Conservation (phyloP, 2,888 invertebrate genomes). For the Temnothorax ravouxi region DNA sequence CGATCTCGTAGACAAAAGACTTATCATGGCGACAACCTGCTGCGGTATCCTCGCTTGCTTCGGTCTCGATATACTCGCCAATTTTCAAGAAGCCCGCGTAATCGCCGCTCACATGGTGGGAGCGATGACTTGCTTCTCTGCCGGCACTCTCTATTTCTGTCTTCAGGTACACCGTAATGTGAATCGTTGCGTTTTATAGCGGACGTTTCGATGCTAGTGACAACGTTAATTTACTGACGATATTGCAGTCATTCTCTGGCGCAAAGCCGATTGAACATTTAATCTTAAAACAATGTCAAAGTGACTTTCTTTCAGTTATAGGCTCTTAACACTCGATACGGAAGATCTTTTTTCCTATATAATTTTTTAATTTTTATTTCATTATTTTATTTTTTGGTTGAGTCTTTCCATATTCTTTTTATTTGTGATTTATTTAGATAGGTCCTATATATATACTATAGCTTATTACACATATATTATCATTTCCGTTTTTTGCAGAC, state of each 20-base stretch:
- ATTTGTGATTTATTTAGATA: neutral
- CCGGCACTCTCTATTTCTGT: constrained; percentile 88
- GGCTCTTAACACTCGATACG: neutral
- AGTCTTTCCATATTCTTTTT: neutral
- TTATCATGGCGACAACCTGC: constrained; percentile 81
- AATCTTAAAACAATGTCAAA: neutral
- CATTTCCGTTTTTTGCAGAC: neutral
- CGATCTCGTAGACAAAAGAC: constrained; percentile 69
- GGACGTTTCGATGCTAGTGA: neutral
- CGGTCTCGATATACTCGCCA: constrained; percentile 88
- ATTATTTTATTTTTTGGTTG: neutral
- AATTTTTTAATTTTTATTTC: neutral
- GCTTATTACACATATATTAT: neutral
- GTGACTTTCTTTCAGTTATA: neutral
- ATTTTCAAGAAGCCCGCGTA: constrained; percentile 89
- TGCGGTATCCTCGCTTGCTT: constrained; percentile 87
- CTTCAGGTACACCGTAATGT: constrained; percentile 86
- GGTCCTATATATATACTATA: too few relatives aligned
- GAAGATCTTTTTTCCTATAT: neutral
- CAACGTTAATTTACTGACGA: constrained; percentile 5
- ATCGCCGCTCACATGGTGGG: constrained; percentile 88
- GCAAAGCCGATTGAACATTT: constrained; percentile 1
- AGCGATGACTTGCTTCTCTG: constrained; percentile 88
- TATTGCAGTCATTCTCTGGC: neutral
- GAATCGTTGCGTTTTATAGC: constrained; percentile 8